Base-by-base conservation (phyloP, 2,113 vertebrate species). In the Rattus rattus region DNA sequence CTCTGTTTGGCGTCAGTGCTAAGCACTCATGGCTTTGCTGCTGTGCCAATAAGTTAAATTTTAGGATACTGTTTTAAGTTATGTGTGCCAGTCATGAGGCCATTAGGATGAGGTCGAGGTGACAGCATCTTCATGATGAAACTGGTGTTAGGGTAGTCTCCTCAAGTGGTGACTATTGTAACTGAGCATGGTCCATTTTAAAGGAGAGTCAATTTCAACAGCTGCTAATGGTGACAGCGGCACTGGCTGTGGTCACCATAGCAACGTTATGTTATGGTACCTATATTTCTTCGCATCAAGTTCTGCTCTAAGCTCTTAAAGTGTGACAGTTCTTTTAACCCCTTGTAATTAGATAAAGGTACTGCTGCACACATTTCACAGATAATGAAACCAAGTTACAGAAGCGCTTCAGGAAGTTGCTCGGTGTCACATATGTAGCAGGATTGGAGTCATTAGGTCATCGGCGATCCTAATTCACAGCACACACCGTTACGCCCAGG, bases 101-200 rank as follows among this genome's bases (percentile, higher is more conserved):
- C 54, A 79, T 77, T 89, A 94, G 83, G 43, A 65, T 83, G 39
- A 87, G 59, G 36, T 73, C 76, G 3, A 9, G 13, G 5, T 79
- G 70, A 65, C 75, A 92, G 52, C 56, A 77, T 80, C 90, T 95
- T 90, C 96, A 52, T 92, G 91, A 56, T 92, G 43, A 92, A 91
- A 52, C 19, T 87, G 39, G 5, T 73, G 2, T 54, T 88, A 59
- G 59, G n/a, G 56, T 77, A 70, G 80, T 76, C 91, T 86, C 7
- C 87, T 96, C 69, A 88, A 22, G 85, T 56, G 47, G 67, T 24
- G 52, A 96, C n/a, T 91, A 43, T 5, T 91, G 69, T 22, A 72
- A 10, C 30, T 92, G 52, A 95, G n/a, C 20, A 11, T 43, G 91
- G 83, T 70, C 28, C 33, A 36, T 67, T 92, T 96, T 92, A 49